Percentiles rank a stretch among this genome's conserved stretches.
Conservation (phyloP, 92 coral and sea anemone genomes). For the Ricordea florida region DNA sequence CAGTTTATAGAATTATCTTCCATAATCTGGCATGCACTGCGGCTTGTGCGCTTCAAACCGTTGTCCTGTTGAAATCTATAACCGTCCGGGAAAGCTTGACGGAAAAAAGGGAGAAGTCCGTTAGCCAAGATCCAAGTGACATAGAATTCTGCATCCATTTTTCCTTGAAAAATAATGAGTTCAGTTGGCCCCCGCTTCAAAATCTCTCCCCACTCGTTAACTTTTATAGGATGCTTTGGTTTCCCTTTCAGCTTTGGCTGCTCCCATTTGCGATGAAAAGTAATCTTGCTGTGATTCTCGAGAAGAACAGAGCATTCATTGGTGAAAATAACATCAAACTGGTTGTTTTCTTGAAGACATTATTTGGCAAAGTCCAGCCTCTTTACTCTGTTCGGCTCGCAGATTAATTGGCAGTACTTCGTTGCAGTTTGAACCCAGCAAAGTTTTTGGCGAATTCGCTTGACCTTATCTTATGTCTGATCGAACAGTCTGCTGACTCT, state of each 20-base stretch:
- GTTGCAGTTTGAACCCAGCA: no score
- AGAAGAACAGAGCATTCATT: no score
- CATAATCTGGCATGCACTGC: not conserved
- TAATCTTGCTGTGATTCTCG: no score
- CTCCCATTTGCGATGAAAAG: slow-evolving; percentile 21
- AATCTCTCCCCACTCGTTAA: slow-evolving; percentile 8
- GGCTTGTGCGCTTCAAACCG: slow-evolving; percentile 6
- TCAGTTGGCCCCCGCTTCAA: slow-evolving; percentile 1
- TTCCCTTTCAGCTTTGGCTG: slow-evolving; percentile 17
- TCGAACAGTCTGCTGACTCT: no score
- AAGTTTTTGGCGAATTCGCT: no score
- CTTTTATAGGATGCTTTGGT: slow-evolving; percentile 10
- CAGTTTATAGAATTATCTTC: not conserved
- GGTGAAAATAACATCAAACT: no score
- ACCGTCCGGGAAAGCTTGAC: not conserved
- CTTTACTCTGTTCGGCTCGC: no score
- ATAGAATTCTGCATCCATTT: slow-evolving; percentile 12
- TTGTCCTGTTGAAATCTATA: slow-evolving; percentile 17
- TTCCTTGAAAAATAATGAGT: slow-evolving; percentile 2
- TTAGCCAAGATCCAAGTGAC: not conserved
- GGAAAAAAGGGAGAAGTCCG: not conserved
- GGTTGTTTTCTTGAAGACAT: no score
- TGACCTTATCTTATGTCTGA: no score
- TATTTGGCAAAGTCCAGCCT: no score
- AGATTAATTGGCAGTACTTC: no score